Evolutionary conservation across 2,113 vertebrate species (phyloP), one percentile per base, ranked within the genome.

Genomic region (Thermophis baileyi): DNA sequence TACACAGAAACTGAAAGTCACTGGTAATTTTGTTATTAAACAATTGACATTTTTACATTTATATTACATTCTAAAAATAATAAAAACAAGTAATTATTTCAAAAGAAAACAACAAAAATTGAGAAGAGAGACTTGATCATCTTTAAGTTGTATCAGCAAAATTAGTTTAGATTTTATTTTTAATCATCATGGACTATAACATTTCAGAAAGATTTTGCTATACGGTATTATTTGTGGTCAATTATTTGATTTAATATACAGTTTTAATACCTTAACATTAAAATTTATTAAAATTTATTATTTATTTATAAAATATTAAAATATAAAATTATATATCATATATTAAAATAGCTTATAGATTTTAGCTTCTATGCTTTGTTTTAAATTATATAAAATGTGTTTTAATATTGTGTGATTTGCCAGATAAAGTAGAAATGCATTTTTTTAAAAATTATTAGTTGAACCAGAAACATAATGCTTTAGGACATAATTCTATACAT

Each of bases 1-100:
- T 93, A 91, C 89, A 95, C 92, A 95, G 95, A 88, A 27, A 11
- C 3, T 2, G 8, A 60, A 86, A 50, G n/a, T 35, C 27, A 49
- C 16, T 16, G 2, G 3, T 16, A 87, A 30, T 88, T 92, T 53
- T 88, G 86, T 63, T 88, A 63, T n/a, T 50, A 27, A 69, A 6
- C 22, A 50, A 3, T 88, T 40, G 30, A n/a, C 3, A 54, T 54
- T 46, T 14, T 91, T 51, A 47, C n/a, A 8, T 69, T 57, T 90
- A 50, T 27, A 35, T 74, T 50, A 6, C 46, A 7, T 12, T 50
- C 51, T 74, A 81, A 40, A 25, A 81, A 81, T 35, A 81, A 27
- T 74, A 35, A n/a, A 74, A 51, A 90, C 35, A 40, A 50, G 3
- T 22, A 22, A 40, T 40, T 81, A 88, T n/a, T 88, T n/a, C 35